phyloP scores from a whole-genome alignment of 2,797 vertebrate species.

The Leontocebus nigricollis region DNA sequence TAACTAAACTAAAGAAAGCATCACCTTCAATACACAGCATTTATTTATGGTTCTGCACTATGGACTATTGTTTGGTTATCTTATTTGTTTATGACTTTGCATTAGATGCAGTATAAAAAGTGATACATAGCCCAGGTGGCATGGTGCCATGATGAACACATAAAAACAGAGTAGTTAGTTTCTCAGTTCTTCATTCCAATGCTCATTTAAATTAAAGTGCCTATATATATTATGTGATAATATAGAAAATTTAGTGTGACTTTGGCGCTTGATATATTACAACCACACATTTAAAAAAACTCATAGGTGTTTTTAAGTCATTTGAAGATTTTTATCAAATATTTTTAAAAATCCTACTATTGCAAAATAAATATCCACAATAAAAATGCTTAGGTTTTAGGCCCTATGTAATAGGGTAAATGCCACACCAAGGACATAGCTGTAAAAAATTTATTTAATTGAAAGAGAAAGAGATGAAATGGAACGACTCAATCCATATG shows the following conservation, averaged over 20 bases:
- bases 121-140: not conserved
- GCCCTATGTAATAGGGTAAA: too few relatives aligned
- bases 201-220: not conserved
- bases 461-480: not conserved
- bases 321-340: not conserved
- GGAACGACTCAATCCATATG: not conserved
- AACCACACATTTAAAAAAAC: not conserved
- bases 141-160: not conserved
- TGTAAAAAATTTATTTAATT: not conserved
- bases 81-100: not conserved
- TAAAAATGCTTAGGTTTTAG: not conserved
- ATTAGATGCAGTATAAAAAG: not conserved
- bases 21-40: not conserved
- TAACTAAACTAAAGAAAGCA: not conserved
- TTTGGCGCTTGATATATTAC: not conserved
- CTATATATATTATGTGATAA: not conserved
- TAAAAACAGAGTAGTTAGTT: not conserved
- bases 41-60: not conserved
- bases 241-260: not conserved
- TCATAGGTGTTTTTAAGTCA: not conserved
- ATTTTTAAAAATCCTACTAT: not conserved
- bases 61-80: not conserved
- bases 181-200: not conserved
- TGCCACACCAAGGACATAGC: not conserved
- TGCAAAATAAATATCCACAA: not conserved